Percentiles rank a stretch among this genome's conserved stretches.
Conservation (phyloP, 2,888 invertebrate species). For the Empis stercorea region DNA sequence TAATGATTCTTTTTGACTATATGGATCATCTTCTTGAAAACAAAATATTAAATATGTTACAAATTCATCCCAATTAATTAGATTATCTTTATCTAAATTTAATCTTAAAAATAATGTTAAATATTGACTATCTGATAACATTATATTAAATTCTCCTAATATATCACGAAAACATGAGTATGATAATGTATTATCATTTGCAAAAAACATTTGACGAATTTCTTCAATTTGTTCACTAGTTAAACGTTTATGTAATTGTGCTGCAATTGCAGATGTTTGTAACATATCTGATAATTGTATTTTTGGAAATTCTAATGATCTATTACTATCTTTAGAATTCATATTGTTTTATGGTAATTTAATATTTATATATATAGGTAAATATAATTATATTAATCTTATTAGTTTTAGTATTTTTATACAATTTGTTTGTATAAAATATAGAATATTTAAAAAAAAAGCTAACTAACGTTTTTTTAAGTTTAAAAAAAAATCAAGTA, state of each 20-base stretch:
- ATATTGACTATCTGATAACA: background rate
- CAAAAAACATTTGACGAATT: background rate
- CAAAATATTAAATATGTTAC: slow-evolving; percentile 62
- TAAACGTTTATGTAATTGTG: background rate
- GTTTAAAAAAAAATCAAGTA: too few relatives aligned
- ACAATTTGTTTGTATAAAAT: too few relatives aligned
- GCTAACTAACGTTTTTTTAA: too few relatives aligned
- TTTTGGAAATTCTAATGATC: too few relatives aligned
- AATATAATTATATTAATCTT: too few relatives aligned
- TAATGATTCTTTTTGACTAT: slow-evolving; percentile 46
- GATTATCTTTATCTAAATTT: background rate
- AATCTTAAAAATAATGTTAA: background rate
- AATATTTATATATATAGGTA: too few relatives aligned
- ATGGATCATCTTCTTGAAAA: slow-evolving; percentile 52
- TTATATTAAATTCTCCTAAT: background rate
- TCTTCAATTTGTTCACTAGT: background rate
- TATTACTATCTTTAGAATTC: too few relatives aligned
- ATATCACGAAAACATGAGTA: background rate
- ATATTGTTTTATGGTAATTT: too few relatives aligned
- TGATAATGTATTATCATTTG: background rate
- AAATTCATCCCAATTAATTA: slow-evolving; percentile 57
- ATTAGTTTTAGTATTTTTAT: too few relatives aligned
- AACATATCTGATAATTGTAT: too few relatives aligned
- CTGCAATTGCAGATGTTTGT: background rate
- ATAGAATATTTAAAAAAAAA: too few relatives aligned